Conservation (phyloP, 2,113 vertebrate species). For the human region GRCh38 chr14:70145501-70146000, state of each 20-base stretch:
- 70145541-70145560: conserved; percentile 23
- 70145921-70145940: neutral
- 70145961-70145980: neutral
- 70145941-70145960: neutral
- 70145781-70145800: neutral
- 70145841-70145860: neutral
- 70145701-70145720: conserved; percentile 19
- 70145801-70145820: neutral
- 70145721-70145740: neutral
- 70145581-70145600: conserved; percentile 48
- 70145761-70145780: neutral
- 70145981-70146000: neutral
- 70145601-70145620: conserved; percentile 13
- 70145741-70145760: neutral
- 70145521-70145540: neutral
- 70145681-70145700: neutral
- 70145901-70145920: neutral
- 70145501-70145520: neutral
- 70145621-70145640: conserved; percentile 36
- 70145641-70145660: conserved; percentile 35
- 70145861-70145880: neutral
- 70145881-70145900: neutral
- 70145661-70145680: conserved; percentile 36
- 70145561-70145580: conserved; percentile 34
- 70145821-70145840: neutral